Conservation (phyloP, 2,888 invertebrate species). For the Lucinisca nassula region DNA sequence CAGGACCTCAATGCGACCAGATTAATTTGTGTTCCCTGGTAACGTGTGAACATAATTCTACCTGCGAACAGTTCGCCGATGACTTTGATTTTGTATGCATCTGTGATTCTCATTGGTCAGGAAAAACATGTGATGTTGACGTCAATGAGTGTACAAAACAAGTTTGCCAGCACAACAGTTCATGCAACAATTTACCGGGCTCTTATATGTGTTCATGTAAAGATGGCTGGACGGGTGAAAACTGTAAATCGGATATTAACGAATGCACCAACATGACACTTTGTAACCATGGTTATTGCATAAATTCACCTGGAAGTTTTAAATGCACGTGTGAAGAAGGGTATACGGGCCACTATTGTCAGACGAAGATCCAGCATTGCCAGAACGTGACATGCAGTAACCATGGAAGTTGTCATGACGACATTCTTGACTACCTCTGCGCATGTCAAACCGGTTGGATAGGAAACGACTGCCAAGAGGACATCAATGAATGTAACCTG, state of each 20-base stretch:
- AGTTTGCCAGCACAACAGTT: conserved; percentile 65
- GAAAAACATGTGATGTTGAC: conserved; percentile 64
- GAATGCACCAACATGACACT: conserved; percentile 18
- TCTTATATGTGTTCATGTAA: conserved; percentile 69
- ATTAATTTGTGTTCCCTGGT: conserved; percentile 59
- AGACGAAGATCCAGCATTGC: conserved; percentile 20
- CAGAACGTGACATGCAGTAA: conserved; percentile 45
- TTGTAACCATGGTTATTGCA: conserved; percentile 54
- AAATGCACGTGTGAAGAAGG: conserved; percentile 45
- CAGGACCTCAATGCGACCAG: conserved; percentile 52
- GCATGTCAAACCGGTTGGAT: conserved; percentile 60
- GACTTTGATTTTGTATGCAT: conserved; percentile 60
- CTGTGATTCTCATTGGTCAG: conserved; percentile 53
- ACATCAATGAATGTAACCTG: conserved; percentile 53
- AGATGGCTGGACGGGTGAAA: conserved; percentile 55
- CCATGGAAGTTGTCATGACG: conserved; percentile 65
- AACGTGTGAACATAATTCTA: conserved; percentile 48
- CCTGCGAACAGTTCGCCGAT: conserved; percentile 18
- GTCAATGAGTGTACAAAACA: conserved; percentile 73
- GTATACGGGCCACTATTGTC: conserved; percentile 44
- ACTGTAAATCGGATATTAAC: conserved; percentile 52
- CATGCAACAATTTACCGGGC: conserved; percentile 57
- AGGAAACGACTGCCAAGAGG: conserved; percentile 58
- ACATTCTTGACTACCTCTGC: conserved; percentile 50
- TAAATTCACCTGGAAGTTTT: conserved; percentile 44